Evolutionary conservation across 2,888 invertebrate genomes (phyloP), one percentile per base, ranked within the genome.

Genomic region (Tetragonula carbonaria): DNA sequence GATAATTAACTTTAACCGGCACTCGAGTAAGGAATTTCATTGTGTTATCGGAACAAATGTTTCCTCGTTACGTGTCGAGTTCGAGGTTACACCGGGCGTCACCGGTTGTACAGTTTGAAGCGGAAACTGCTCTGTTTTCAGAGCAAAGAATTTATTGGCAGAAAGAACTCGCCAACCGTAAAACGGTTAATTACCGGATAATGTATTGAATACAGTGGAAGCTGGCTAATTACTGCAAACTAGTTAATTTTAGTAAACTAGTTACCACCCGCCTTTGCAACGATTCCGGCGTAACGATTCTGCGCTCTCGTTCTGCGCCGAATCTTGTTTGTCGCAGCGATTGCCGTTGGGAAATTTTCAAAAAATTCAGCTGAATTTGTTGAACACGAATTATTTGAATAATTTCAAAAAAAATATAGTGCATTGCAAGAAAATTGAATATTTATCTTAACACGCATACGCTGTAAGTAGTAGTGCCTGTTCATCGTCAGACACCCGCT

Each of bases 201-300:
- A 78, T 78, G 75, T 75, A 84, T 84, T 68, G 78, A 75, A 59
- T 59, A 75, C 73, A 84, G 78, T 73, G 75, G 68, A 59, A 75
- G 68, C 71, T 74, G 53, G 68, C 67, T 78, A 84, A 84, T 78
- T 84, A 78, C 75, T 71, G 72, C 76, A 51, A 82, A 73, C 75
- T 72, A 78, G 78, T 84, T 84, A 78, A 83, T 83, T 83, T 82
- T 67, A 38, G 63, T 83, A 72, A 84, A 82, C 78, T 63, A 78
- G 78, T 84, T 83, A 63, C 51, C 21, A 53, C 63, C 67, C 16
- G 65, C 83, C 74, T 80, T 74, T 57, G 28, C 51, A 14, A 5
- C 23, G 8, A 11, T 45, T 45, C 45, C 45, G 8, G 45, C 38
- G 53, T 55, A 74, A 67, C 74, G 45, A 8, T 62, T 11, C 23